Evolutionary conservation across 2,888 invertebrate genomes (phyloP), one percentile per base, ranked within the genome.

Genomic region (Leuctra nigra): DNA sequence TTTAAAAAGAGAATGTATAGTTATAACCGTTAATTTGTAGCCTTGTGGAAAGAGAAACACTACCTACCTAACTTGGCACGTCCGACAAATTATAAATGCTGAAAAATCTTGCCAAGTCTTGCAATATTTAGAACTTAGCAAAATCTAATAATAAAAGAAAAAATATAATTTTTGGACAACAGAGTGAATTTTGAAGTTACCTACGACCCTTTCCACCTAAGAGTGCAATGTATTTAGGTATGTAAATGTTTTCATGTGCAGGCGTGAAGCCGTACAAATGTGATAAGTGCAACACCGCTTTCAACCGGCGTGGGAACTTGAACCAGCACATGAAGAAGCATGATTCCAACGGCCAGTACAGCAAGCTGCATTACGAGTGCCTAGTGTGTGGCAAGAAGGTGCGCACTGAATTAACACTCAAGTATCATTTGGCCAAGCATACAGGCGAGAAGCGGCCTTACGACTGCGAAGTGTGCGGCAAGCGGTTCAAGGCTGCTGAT

Each of bases 381-480:
- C 24, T 48, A 16, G 55, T 58, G 9, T 62, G 62, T 55, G 58
- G 57, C 2, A 59, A 62, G 39, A 33, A 55, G 33, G 56, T 60
- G 52, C 53, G 48, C 3, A 57, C 59, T n/a, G 59, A 59, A 44
- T 54, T 62, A 13, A 60, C 62, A 11, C 52, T 60, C 4, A 59
- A 60, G 25, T 61, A 61, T 47, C 61, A 62, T 36, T 41, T 59
- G 44, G 60, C 61, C 33, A 59, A 59, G 50, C 59, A 57, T 53
- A 60, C 58, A 13, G 61, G 62, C 9, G 62, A 62, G 44, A 61
- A 60, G 53, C 57, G 57, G 20, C 62, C 61, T 23, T 61, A 60
- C 55, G 60, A 59, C 50, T 61, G 61, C 38, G 58, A 56, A 16
- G 52, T 53, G 25, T 59, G 63, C 52, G 57, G 56, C 1, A 62